Conservation (phyloP, 1,140 invertebrate genomes). For the Nasonia longicornis region DNA sequence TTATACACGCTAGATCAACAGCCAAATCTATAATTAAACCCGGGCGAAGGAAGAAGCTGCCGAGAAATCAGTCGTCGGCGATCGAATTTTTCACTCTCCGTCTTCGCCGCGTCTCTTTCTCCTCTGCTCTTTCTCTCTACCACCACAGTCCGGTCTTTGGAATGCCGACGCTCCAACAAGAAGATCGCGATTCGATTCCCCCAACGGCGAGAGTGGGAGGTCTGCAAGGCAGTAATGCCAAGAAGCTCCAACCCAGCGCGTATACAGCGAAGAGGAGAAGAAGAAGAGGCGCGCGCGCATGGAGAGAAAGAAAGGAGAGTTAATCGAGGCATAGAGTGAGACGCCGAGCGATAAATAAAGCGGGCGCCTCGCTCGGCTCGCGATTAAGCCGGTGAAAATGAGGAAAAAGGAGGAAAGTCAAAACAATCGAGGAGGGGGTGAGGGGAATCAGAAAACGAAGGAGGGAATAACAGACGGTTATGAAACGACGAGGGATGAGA, state of each 20-base stretch:
- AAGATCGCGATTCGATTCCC: constrained; percentile 40
- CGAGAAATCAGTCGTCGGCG: neutral
- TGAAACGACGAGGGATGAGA: neutral
- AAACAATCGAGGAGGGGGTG: neutral
- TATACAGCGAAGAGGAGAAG: neutral
- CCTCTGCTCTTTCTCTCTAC: constrained; percentile 14
- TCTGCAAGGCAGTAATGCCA: constrained; percentile 34
- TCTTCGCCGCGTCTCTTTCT: neutral
- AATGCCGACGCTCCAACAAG: constrained; percentile 53
- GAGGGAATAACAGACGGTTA: neutral
- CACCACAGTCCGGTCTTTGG: constrained; percentile 48
- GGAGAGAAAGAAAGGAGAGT: neutral
- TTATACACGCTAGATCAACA: no score
- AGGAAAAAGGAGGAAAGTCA: neutral
- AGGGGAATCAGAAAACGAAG: neutral
- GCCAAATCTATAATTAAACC: neutral
- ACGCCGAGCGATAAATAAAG: neutral
- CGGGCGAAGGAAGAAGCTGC: neutral
- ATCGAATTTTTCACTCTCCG: neutral
- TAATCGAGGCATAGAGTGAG: neutral
- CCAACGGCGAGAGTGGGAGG: constrained; percentile 28
- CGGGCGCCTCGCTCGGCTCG: no score
- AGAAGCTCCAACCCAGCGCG: constrained; percentile 16
- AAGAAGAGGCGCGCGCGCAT: constrained; percentile 13
- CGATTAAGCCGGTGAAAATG: constrained; percentile 20